Evolutionary conservation across 2,113 vertebrate genomes (phyloP), one percentile per base, ranked within the genome.

Genomic region (Cyprinus carpio): DNA sequence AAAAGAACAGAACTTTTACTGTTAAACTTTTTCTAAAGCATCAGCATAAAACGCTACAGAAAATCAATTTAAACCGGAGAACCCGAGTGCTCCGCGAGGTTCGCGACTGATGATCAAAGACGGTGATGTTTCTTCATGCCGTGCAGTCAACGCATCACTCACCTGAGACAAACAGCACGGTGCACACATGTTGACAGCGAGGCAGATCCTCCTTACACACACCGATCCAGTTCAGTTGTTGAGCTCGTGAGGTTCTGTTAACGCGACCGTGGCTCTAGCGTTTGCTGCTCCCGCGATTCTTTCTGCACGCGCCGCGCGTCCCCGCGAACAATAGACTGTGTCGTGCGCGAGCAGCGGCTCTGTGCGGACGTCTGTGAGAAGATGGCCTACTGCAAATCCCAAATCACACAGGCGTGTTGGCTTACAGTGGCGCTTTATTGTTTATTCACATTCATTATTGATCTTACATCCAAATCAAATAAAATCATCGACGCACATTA

Each of bases 131-230:
- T 64, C 7, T 37, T 62, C 54, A 25, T 27, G 29, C 11, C 11
- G 4, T 84, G 40, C n/a, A 43, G 62, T 58, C 6, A 77, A 49
- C 13, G n/a, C 12, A 64, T 37, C 72, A 16, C 94, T 94, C 83
- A 95, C 94, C 94, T 95, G 94, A 64, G 93, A 85, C n/a, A 94
- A 11, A 82, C 94, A 95, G 67, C 94, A 94, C 83, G 89, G 92
- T 0, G 80, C 87, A 25, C 92, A 94, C 94, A 94, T 94, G 5
- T 6, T 85, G 43, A 27, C 51, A 49, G 6, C 4, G 75, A 4
- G 1, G 4, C 12, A 62, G 54, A 56, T 72, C 43, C 81, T 87
- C 83, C 83, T 64, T 83, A 27, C 31, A 78, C 62, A 43, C 16
- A 6, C 29, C 67, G 51, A 27, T 79, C 76, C 80, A 31, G 23